These are phyloP conservation scores for Triplophysa siluroides DNA, from an alignment of 2,113 vertebrate genomes.

Conservation along the genomic window DNA sequence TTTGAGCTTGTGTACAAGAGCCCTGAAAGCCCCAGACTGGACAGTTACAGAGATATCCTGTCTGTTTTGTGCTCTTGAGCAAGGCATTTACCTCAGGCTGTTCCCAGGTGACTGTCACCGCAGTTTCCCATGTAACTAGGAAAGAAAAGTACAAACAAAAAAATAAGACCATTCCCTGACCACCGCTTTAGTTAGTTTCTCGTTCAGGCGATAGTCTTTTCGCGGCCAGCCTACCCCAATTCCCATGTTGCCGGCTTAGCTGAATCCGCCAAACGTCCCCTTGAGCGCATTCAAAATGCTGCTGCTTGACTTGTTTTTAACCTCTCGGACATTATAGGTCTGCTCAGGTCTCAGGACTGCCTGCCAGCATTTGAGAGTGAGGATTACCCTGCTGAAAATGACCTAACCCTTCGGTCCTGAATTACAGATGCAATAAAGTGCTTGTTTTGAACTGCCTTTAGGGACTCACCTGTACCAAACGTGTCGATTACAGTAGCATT, in stretches of 20 bases:
- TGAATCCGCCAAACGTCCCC: neutral
- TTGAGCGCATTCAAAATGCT: constrained; percentile 14
- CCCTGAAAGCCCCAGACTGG: too few species aligned
- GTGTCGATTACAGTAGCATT: neutral
- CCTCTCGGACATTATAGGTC: neutral
- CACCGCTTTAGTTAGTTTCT: neutral
- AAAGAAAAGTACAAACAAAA: constrained; percentile 26
- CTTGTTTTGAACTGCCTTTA: neutral
- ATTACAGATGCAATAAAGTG: constrained; percentile 5
- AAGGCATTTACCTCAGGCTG: constrained; percentile 11
- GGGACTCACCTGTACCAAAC: neutral
- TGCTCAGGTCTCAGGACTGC: constrained; percentile 5
- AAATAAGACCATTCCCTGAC: constrained; percentile 8
- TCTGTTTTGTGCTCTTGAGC: constrained; percentile 13
- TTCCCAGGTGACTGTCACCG: constrained; percentile 7
- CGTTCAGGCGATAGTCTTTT: neutral
- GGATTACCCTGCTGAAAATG: constrained; percentile 5
- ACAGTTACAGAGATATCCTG: neutral
- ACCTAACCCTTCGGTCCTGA: neutral
- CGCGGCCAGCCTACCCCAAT: neutral
- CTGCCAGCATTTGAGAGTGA: neutral
- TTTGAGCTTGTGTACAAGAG: neutral
- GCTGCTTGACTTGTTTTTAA: constrained; percentile 31
- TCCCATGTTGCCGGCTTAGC: neutral
- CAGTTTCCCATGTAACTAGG: neutral